Percentiles rank a stretch among this genome's conserved stretches.
Evolutionary conservation across 2,888 invertebrate genomes (phyloP).

Genomic region (Agonopterix subpropinquella): DNA sequence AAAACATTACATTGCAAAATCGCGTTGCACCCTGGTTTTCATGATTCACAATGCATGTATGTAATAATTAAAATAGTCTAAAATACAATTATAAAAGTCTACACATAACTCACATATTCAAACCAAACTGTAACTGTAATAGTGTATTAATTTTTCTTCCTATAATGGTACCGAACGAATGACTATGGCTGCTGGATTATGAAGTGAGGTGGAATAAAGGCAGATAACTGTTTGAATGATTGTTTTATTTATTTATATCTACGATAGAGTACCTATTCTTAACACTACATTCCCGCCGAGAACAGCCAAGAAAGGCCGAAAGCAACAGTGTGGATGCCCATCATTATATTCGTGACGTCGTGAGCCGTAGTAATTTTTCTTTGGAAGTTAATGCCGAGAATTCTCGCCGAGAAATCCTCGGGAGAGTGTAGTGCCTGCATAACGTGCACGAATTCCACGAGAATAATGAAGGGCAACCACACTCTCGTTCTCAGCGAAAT

Average conservation of each 20-base stretch:
- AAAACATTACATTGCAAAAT: constrained; percentile 45
- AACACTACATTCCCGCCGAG: too few species aligned
- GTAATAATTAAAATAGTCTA: constrained; percentile 53
- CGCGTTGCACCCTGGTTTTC: constrained; percentile 73
- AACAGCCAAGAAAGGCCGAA: too few species aligned
- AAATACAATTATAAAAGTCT: constrained; percentile 60
- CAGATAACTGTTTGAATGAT: constrained; percentile 73
- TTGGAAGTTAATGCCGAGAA: too few species aligned
- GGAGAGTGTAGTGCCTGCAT: too few species aligned
- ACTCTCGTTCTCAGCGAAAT: too few species aligned
- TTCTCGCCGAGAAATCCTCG: too few species aligned
- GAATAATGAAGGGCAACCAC: too few species aligned
- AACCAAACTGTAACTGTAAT: constrained; percentile 74
- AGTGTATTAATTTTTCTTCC: constrained; percentile 72
- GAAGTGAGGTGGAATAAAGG: constrained; percentile 71
- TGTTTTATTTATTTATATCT: constrained; percentile 45
- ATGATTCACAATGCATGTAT: constrained; percentile 58
- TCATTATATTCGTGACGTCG: too few species aligned
- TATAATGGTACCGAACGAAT: constrained; percentile 72
- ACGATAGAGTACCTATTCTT: too few species aligned
- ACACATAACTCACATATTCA: constrained; percentile 74
- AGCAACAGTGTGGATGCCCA: too few species aligned
- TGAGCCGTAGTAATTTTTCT: too few species aligned
- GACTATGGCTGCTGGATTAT: constrained; percentile 73
- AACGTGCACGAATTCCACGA: too few species aligned